Evolutionary conservation across 2,113 vertebrate species (phyloP), one percentile per base, ranked within the genome.

Genomic region (Sprattus sprattus): DNA sequence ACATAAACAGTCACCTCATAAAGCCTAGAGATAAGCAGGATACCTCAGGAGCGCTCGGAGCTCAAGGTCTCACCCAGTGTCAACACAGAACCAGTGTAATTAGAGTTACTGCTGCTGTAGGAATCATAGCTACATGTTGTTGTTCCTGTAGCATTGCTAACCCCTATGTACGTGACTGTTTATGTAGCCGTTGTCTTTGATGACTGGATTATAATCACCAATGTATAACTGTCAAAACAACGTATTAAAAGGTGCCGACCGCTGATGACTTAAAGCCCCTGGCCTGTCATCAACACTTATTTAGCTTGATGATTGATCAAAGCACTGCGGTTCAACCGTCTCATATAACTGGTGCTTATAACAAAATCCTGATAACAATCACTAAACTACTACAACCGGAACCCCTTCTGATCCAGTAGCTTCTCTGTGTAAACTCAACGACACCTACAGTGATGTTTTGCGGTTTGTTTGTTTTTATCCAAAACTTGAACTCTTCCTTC

Each of bases 191-290:
- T 39, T 44, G 28, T 78, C 28, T 78, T 78, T 78, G 28, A 78
- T 78, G 71, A 32, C 71, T 78, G 28, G 25, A 78, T 16, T 39
- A 78, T 15, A 78, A 78, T 39, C 9, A 78, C 15, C 3, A 78
- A 6, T 18, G 13, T 5, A 78, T 78, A 78, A 39, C 71, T 44
- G 71, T 78, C 28, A 4, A 78, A 78, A 44, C 11, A 15, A 28
- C 32, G 39, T 78, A 78, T 78, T 32, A 39, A 78, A 32, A 78
- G 71, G 71, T 78, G 71, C 32, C 71, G 44, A 78, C 71, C 28
- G 28, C 71, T 15, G 71, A 39, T 32, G 64, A 8, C 64, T 18
- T 18, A 39, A 78, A 5, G 71, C 10, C 71, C 71, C 44, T 78
- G 71, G 39, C 15, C 32, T 32, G 71, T 78, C 28, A 13, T 32